Conservation (phyloP, 2,797 vertebrate species). For the Ispidina picta region DNA sequence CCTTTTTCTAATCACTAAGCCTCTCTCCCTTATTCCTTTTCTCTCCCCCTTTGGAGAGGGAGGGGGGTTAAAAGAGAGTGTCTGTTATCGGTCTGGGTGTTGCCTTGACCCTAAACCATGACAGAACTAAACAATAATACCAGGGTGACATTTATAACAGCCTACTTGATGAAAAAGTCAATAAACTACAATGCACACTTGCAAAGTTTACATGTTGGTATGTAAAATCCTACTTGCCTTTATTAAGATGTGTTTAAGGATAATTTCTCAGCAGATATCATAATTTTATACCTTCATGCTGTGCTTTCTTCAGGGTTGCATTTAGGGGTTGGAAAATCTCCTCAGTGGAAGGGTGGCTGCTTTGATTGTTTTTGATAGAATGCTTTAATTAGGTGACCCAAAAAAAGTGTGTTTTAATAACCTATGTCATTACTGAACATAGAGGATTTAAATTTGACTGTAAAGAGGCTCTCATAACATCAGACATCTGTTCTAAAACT, state of each 20-base stretch:
- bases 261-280: constrained; percentile 71
- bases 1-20: no score
- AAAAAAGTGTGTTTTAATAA: constrained; percentile 74
- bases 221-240: constrained; percentile 76
- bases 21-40: no score
- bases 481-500: constrained; percentile 74
- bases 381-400: constrained; percentile 68
- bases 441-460: constrained; percentile 62
- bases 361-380: constrained; percentile 68
- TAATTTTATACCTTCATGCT: constrained; percentile 68
- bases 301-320: constrained; percentile 49
- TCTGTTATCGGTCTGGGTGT: no score
- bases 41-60: no score
- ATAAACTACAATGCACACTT: constrained; percentile 47
- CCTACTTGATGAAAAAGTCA: constrained; percentile 54
- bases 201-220: constrained; percentile 52
- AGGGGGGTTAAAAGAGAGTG: no score
- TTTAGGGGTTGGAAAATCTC: constrained; percentile 44
- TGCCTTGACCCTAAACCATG: no score
- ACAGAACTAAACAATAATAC: constrained; percentile 52
- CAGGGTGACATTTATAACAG: constrained; percentile 49
- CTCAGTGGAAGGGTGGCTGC: background rate
- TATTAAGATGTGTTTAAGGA: constrained; percentile 69
- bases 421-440: constrained; percentile 61
- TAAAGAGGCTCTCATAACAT: constrained; percentile 55